Evolutionary conservation across 2,113 vertebrate genomes (phyloP).

Genomic region (Hippoglossus stenolepis): DNA sequence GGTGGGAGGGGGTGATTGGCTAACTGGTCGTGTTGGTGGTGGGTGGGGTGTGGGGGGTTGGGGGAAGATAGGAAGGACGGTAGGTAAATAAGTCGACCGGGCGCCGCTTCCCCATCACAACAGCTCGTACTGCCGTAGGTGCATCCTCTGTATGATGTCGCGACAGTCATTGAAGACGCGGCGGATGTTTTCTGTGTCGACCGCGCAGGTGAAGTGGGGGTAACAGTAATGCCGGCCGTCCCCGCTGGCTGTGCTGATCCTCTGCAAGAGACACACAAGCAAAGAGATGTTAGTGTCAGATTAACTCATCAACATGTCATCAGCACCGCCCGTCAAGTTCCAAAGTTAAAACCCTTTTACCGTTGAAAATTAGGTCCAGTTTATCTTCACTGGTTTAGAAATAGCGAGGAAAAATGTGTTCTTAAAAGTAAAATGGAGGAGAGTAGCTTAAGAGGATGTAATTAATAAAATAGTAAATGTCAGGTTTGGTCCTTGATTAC

Average conservation of each 20-base stretch:
- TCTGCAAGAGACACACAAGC: slow-evolving; percentile 78
- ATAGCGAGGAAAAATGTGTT: too few species aligned
- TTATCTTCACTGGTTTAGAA: too few species aligned
- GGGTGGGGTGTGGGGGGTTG: slow-evolving; percentile 3
- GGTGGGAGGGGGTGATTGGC: slow-evolving; percentile 34
- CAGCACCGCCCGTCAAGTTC: too few species aligned
- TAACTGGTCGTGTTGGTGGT: slow-evolving; percentile 50
- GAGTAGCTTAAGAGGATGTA: too few species aligned
- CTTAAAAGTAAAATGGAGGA: too few species aligned
- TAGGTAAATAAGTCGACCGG: slow-evolving; percentile 38
- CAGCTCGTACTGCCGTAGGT: slow-evolving; percentile 98
- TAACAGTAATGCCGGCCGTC: slow-evolving; percentile 98
- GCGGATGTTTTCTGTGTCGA: slow-evolving; percentile 99
- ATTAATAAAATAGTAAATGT: too few species aligned
- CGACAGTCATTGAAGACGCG: slow-evolving; percentile 99
- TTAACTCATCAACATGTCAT: too few species aligned
- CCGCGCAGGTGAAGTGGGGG: slow-evolving; percentile 98
- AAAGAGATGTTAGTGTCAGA: background rate
- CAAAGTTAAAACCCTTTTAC: too few species aligned
- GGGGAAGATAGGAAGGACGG: slow-evolving; percentile 32
- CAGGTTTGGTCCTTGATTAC: too few species aligned
- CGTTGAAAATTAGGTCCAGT: too few species aligned
- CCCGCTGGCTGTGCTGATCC: slow-evolving; percentile 99
- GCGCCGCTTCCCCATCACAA: slow-evolving; percentile 87
- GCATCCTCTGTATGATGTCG: slow-evolving; percentile 99